Base-by-base conservation (phyloP, 2,113 vertebrate species). In the Amblyopsis rosae region DNA sequence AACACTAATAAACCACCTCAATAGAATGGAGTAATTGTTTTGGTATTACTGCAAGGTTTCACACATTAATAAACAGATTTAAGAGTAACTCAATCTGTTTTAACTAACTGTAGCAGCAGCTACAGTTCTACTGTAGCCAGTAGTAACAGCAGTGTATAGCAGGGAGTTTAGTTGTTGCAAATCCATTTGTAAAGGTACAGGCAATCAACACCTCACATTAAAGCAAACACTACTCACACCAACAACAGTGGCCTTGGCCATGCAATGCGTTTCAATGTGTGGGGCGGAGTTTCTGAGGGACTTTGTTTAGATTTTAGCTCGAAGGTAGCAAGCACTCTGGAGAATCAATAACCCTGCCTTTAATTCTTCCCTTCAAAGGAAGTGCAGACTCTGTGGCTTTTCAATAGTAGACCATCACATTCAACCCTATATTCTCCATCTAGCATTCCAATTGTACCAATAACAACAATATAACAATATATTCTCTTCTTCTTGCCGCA, bases 401-500 rank as follows among this genome's bases (percentile, higher is more conserved):
- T 10, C 48, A 6, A 3, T 26, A 3, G 7, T 1, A 62, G 10
- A 11, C 12, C 48, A 53, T 51, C 48, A 35, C 49, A 11, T 58
- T 11, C 51, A 17, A 15, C n/a, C 13, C n/a, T 11, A 49, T 17
- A 2, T 26, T 32, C 16, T 50, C 10, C 11, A 16, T 26, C 35
- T 11, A 49, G n/a, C 48, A 26, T 51, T 64, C 19, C 47, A 13
- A 48, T 51, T 41, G 49, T 15, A 26, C 26, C 26, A 51, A 45
- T 60, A 17, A 12, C 13, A 0, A 63, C 49, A 75, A 45, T n/a
- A 35, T 49, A 51, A 59, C 6, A 65, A 4, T 68, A 57, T 45
- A 6, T 16, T 59, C 26, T 19, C 68, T n/a, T 69, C 33, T 9
- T 35, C 48, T 48, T 32, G 59, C 48, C 60, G 59, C 45, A 81